Evolutionary conservation across 1,140 invertebrate genomes (phyloP), one percentile per base, ranked within the genome.

Genomic region (Diploscapter pachys): DNA sequence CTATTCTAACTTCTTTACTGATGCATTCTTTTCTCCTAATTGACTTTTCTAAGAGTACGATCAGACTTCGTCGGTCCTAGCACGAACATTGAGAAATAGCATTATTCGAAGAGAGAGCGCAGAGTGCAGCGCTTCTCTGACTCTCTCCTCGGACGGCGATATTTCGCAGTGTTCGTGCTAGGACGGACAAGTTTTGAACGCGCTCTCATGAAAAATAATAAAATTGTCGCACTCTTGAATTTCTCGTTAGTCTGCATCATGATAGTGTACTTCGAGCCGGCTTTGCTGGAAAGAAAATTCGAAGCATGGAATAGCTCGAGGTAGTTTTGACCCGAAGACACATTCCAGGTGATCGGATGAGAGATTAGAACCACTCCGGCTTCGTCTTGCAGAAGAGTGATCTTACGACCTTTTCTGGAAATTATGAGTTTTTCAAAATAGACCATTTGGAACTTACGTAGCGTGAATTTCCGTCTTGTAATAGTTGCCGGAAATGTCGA

Each of bases 271-370:
- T 68, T 68, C 52, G 53, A n/a, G n/a, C 66, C 66, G 9, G 49
- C 52, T 57, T 56, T n/a, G 13, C 4, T 31, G 48, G 13, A 50
- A 51, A 73, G 55, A 11, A 3, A 73, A 67, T 73, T 50, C 55
- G 72, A 73, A 73, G 68, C 51, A 63, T 73, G 31, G 63, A 73
- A 13, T 57, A 63, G 48, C 56, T 73, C 64, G 61, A 67, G 57
- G 64, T 50, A 67, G 68, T 67, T 50, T 51, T 73, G 2, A 53
- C 72, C 54, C 53, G 72, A n/a, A 13, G 31, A 31, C 31, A 31
- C 31, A 31, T 31, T 53, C 66, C 66, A 68, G 13, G 13, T 51
- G 52, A 68, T 68, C 13, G 66, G 66, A 68, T 68, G 57, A 51
- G 66, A 68, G 6, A 68, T 68, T 6, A 68, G 66, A 6, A 68